Conservation (phyloP, 2,797 vertebrate species). For the Gila robusta region DNA sequence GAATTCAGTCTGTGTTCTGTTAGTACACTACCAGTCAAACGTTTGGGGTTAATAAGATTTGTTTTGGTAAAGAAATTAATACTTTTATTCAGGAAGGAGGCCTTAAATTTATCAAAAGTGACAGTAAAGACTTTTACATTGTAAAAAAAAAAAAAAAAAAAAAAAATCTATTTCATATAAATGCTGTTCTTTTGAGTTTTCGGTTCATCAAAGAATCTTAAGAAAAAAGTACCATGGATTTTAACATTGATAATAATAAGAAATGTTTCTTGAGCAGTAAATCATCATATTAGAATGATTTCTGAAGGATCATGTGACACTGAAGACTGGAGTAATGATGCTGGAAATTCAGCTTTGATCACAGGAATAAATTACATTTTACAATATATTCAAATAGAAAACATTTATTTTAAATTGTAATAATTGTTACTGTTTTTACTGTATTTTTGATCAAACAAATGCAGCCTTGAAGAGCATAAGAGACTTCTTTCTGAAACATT, state of each 20-base stretch:
- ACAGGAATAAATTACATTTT: neutral
- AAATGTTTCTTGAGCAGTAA: neutral
- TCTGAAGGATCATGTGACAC: neutral
- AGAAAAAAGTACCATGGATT: neutral
- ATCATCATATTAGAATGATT: neutral
- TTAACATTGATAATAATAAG: neutral
- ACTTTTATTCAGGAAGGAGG: too few relatives aligned
- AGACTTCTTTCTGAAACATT: neutral
- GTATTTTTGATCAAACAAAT: conserved; percentile 3
- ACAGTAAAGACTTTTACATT: neutral
- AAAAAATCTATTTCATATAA: neutral
- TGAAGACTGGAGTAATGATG: neutral
- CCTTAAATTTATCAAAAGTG: neutral
- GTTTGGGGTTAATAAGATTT: too few relatives aligned
- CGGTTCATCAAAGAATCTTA: neutral
- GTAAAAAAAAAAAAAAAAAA: too few relatives aligned
- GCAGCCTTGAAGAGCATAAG: neutral
- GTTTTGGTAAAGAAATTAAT: neutral
- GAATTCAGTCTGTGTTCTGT: neutral
- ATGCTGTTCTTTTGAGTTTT: neutral
- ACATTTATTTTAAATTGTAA: neutral
- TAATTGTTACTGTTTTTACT: neutral
- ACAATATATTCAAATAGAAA: neutral
- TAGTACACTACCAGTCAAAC: neutral
- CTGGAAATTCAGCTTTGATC: neutral